A percentile compares a stretch with the other conserved stretches of the same genome.
phyloP scores from a whole-genome alignment of 2,797 vertebrate genomes.

The Vultur gryphus region DNA sequence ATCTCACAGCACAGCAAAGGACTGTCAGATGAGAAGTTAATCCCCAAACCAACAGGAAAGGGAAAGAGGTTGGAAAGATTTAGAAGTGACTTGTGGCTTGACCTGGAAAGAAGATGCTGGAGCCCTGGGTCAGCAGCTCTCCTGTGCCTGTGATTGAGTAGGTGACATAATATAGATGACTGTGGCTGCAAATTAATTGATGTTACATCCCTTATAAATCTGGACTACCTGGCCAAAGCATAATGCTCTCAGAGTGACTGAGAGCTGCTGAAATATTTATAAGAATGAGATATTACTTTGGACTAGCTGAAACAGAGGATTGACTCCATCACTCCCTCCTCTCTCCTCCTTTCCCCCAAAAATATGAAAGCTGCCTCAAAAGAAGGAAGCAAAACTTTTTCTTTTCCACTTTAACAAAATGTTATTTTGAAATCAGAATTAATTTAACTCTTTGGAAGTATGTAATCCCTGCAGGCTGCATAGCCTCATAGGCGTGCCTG shows the following conservation, averaged over 20 bases:
- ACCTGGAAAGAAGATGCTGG: not conserved
- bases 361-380: not conserved
- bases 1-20: not conserved
- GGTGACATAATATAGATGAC: constrained; percentile 20
- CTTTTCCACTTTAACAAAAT: not conserved
- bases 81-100: constrained; percentile 11
- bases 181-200: constrained; percentile 32
- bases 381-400: not conserved
- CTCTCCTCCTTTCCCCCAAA: not conserved
- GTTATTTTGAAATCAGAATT: not conserved
- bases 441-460: not conserved
- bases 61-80: constrained; percentile 19
- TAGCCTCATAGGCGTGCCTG: not conserved
- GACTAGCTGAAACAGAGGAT: not conserved
- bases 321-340: not conserved
- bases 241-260: constrained; percentile 8
- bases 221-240: constrained; percentile 5
- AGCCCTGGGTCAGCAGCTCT: not conserved
- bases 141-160: not conserved
- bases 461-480: not conserved
- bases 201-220: constrained; percentile 21
- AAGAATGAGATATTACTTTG: constrained; percentile 25
- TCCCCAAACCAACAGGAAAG: not conserved
- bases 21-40: not conserved
- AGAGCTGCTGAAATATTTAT: constrained; percentile 42